Evolutionary conservation across 2,888 invertebrate species (phyloP).

Genomic region (Meta bourneti): DNA sequence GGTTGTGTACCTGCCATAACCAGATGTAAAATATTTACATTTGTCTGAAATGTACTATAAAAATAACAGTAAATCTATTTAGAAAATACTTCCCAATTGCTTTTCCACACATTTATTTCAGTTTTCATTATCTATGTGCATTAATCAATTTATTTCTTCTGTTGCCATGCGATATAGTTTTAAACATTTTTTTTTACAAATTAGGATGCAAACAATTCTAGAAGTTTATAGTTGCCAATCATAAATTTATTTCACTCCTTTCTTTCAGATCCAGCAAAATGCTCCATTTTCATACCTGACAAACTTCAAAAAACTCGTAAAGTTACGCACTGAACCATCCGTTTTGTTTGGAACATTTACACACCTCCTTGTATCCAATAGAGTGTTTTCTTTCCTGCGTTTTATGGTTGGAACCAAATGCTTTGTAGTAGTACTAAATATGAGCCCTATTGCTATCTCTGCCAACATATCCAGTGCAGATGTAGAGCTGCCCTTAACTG

Average conservation of each 20-base stretch:
- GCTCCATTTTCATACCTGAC: slow-evolving; percentile 44
- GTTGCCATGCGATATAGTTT: too few species aligned
- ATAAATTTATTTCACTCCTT: neutral
- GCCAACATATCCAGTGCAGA: slow-evolving; percentile 83
- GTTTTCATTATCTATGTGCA: too few species aligned
- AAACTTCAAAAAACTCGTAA: slow-evolving; percentile 58
- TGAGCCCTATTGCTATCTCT: slow-evolving; percentile 82
- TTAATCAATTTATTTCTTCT: too few species aligned
- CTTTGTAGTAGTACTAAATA: slow-evolving; percentile 87
- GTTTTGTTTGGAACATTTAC: slow-evolving; percentile 70
- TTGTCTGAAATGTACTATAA: too few species aligned
- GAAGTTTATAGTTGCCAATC: too few species aligned
- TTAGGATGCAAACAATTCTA: too few species aligned
- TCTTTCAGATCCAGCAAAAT: slow-evolving; percentile 41
- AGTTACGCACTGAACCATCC: slow-evolving; percentile 75
- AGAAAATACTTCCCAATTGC: too few species aligned
- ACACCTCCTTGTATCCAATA: slow-evolving; percentile 19
- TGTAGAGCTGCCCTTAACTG: slow-evolving; percentile 38
- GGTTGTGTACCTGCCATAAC: too few species aligned
- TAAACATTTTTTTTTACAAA: too few species aligned
- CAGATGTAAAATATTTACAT: too few species aligned
- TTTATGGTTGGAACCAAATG: slow-evolving; percentile 81
- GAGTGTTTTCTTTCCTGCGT: slow-evolving; percentile 74
- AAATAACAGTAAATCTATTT: too few species aligned
- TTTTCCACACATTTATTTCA: too few species aligned